A percentile compares a stretch with the other conserved stretches of the same genome.
phyloP scores from a whole-genome alignment of 2,113 vertebrate species.

The Neodon shergylaensis region DNA sequence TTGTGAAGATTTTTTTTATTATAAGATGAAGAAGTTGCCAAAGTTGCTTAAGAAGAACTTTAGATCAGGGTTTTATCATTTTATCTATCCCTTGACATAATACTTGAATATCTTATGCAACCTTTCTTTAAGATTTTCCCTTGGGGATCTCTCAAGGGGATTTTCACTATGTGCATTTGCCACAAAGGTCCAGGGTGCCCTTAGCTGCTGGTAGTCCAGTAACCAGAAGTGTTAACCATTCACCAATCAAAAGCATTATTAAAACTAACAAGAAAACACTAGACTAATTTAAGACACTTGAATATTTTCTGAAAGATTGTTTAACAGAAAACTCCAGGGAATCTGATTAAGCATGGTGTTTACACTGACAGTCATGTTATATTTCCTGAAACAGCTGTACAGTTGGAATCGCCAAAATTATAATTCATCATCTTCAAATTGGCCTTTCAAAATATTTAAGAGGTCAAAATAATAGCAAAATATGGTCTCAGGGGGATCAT shows the following conservation, averaged over 20 bases:
- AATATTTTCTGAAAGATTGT: slow-evolving; percentile 43
- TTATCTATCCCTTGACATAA: not conserved
- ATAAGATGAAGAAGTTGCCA: not conserved
- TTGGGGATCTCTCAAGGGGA: not conserved
- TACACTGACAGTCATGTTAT: not conserved
- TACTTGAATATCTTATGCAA: not conserved
- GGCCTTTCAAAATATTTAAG: slow-evolving; percentile 80
- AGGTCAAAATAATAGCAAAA: slow-evolving; percentile 71
- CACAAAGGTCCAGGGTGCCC: accelerated
- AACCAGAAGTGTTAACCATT: slow-evolving; percentile 25
- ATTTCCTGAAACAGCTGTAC: slow-evolving; percentile 64
- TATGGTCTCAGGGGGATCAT: slow-evolving; percentile 72
- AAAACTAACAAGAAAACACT: not conserved
- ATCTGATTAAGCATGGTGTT: slow-evolving; percentile 44
- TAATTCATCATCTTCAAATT: slow-evolving; percentile 72
- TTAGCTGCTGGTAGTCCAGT: not conserved
- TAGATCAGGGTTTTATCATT: not conserved
- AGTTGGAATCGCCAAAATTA: slow-evolving; percentile 46
- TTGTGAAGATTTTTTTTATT: not conserved
- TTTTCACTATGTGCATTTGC: not conserved
- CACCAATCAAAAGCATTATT: not conserved
- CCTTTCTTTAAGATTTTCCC: not conserved
- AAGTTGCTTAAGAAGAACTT: not conserved
- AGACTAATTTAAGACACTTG: not conserved
- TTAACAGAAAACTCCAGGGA: slow-evolving; percentile 36